Conservation (phyloP, 1,140 invertebrate species). For the Formica selysi region DNA sequence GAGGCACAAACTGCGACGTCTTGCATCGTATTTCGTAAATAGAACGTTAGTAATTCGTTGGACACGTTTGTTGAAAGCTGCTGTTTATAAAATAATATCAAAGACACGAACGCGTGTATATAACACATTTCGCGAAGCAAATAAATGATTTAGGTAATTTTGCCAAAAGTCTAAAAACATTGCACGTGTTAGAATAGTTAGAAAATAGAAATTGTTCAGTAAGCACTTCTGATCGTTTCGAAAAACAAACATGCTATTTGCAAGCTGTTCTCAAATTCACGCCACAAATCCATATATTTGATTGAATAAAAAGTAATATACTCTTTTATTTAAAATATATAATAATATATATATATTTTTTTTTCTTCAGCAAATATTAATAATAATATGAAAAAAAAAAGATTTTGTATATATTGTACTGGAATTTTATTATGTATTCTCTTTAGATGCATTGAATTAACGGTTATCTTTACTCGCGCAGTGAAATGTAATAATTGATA, state of each 20-base stretch:
- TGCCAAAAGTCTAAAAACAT: neutral
- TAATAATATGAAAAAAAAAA: neutral
- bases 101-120: neutral
- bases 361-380: neutral
- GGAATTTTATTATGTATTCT: neutral
- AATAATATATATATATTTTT: neutral
- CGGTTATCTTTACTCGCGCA: neutral
- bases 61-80: constrained; percentile 43
- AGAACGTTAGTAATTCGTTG: constrained; percentile 22
- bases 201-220: constrained; percentile 22
- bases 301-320: neutral
- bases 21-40: constrained; percentile 11
- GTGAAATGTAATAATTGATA: constrained; percentile 52
- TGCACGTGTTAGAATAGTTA: neutral
- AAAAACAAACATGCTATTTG: neutral
- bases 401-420: neutral
- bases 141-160: neutral
- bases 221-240: neutral
- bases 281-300: neutral
- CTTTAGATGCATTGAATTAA: neutral
- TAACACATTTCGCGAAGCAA: neutral
- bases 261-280: no score
- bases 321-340: neutral
- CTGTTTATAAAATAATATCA: constrained; percentile 51
- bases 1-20: neutral